These are phyloP conservation scores for Psophia crepitans DNA, from an alignment of 2,113 vertebrate species.

Conservation along the genomic window DNA sequence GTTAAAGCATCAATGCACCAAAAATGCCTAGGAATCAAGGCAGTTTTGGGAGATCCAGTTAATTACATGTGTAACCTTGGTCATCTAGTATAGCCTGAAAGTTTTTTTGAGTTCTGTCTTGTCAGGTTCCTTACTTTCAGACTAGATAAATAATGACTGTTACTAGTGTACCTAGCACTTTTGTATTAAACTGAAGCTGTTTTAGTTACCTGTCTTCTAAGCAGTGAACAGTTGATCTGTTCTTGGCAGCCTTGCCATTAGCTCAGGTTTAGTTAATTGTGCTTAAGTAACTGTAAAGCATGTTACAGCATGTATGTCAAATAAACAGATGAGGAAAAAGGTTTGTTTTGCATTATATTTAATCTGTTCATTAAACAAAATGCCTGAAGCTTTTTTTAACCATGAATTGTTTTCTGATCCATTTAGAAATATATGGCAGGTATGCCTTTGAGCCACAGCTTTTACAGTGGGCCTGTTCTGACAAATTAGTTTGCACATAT, in stretches of 20 bases:
- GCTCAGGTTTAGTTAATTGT: not conserved
- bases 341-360: not conserved
- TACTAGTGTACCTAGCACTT: not conserved
- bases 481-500: constrained; percentile 37
- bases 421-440: not conserved
- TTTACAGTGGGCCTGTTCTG: not conserved
- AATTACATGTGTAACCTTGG: not conserved
- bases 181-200: not conserved
- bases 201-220: not conserved
- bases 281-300: not conserved
- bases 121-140: not conserved
- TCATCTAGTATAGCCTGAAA: not conserved
- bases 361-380: not conserved
- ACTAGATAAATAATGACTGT: not conserved
- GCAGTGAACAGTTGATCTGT: not conserved
- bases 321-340: not conserved
- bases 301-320: not conserved
- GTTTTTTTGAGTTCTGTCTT: not conserved
- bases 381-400: not conserved
- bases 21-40: not conserved
- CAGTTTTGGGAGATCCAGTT: not conserved
- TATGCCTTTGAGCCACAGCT: not conserved
- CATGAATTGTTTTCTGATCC: constrained; percentile 21
- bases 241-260: not conserved
- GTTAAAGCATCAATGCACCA: not conserved